phyloP scores from a whole-genome alignment of 2,797 vertebrate genomes.

The Pseudopleuronectes americanus region DNA sequence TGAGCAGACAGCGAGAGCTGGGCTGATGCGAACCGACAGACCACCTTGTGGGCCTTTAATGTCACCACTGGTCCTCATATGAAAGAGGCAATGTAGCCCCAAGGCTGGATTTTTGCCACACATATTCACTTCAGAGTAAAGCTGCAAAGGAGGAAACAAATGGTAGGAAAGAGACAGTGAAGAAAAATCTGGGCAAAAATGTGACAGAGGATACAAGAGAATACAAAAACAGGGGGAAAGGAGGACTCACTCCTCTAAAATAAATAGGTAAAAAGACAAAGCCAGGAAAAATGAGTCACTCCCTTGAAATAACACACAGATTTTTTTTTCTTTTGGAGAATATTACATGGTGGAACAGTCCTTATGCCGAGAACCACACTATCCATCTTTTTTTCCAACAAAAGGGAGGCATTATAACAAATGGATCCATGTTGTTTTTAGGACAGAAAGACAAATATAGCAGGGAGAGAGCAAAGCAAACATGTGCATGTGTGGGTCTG shows the following conservation, averaged over 20 bases:
- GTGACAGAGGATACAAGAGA: constrained; percentile 38
- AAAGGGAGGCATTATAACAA: constrained; percentile 27
- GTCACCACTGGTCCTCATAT: constrained; percentile 79
- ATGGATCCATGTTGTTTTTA: constrained; percentile 35
- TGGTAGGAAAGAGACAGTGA: constrained; percentile 24
- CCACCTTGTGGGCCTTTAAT: constrained; percentile 78
- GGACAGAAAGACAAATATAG: constrained; percentile 18
- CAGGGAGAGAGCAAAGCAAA: constrained; percentile 15
- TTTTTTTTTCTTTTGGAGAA: constrained; percentile 52
- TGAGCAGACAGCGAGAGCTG: constrained; percentile 49
- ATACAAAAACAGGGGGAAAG: constrained; percentile 20
- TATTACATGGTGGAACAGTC: constrained; percentile 19
- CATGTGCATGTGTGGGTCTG: background rate
- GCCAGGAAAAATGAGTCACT: constrained; percentile 69
- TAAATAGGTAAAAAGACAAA: constrained; percentile 61
- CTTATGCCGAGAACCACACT: constrained; percentile 11
- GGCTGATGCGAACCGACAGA: constrained; percentile 81
- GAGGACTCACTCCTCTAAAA: constrained; percentile 43
- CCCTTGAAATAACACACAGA: constrained; percentile 39
- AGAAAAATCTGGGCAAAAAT: constrained; percentile 30
- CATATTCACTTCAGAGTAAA: constrained; percentile 35
- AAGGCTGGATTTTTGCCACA: constrained; percentile 66
- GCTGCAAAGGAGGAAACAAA: constrained; percentile 50
- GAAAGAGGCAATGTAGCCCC: constrained; percentile 74
- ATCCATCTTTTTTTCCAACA: constrained; percentile 9